Conservation (phyloP, 1,140 invertebrate genomes). For the Bombus breviceps region DNA sequence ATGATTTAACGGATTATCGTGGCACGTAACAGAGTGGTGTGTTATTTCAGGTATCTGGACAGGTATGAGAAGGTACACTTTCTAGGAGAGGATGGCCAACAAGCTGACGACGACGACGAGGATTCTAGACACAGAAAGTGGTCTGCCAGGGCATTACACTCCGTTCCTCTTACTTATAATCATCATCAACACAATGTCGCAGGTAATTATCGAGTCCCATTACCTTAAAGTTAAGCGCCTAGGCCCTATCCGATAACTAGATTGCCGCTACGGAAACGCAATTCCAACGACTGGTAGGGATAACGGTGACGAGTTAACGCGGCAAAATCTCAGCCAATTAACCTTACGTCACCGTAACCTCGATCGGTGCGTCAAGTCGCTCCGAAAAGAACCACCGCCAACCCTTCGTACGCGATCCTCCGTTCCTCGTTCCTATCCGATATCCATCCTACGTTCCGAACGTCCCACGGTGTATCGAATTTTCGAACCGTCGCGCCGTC, state of each 20-base stretch:
- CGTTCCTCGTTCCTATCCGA: background rate
- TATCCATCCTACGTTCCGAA: too few relatives aligned
- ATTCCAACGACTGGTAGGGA: too few relatives aligned
- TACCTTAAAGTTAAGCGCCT: rapidly evolving
- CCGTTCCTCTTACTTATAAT: conserved; percentile 92
- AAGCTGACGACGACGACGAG: conserved; percentile 90
- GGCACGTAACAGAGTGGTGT: background rate
- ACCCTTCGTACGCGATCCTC: background rate
- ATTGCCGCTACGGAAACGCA: too few relatives aligned
- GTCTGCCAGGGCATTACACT: conserved; percentile 87
- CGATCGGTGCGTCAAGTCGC: too few relatives aligned
- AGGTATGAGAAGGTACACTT: conserved; percentile 93
- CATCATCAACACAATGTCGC: conserved; percentile 91
- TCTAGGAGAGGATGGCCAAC: conserved; percentile 91
- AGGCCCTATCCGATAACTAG: too few relatives aligned
- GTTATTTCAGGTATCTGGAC: conserved; percentile 88
- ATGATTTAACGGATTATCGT: background rate
- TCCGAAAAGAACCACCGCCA: too few relatives aligned
- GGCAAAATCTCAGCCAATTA: too few relatives aligned
- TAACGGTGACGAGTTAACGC: too few relatives aligned
- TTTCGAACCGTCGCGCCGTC: background rate
- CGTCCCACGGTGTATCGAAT: background rate
- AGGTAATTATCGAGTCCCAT: conserved; percentile 80
- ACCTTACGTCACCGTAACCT: too few relatives aligned
- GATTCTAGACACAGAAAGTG: conserved; percentile 88